A percentile compares a stretch with the other conserved stretches of the same genome.
These are phyloP conservation scores for Neopipo cinnamomea DNA, from an alignment of 2,113 vertebrate species.

Conservation along the genomic window DNA sequence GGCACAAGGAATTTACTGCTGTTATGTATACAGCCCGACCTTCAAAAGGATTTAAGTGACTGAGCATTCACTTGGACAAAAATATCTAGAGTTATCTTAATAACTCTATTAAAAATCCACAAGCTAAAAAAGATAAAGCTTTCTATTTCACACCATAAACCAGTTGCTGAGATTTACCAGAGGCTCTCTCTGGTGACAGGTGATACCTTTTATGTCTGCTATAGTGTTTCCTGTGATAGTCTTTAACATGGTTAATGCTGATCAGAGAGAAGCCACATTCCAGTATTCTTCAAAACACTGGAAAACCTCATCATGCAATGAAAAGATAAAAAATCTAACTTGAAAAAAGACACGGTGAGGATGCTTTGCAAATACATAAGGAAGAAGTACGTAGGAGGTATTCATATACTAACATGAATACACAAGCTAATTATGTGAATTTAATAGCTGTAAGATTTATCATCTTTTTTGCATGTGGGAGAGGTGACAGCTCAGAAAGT, in stretches of 20 bases:
- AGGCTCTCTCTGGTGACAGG: not conserved
- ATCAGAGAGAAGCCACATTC: not conserved
- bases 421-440: not conserved
- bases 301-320: not conserved
- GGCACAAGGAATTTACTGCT: not conserved
- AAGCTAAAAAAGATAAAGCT: not conserved
- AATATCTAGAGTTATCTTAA: not conserved
- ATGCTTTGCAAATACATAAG: not conserved
- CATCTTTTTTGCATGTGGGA: not conserved
- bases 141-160: not conserved
- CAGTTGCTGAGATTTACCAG: not conserved
- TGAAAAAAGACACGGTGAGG: not conserved
- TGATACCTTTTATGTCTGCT: not conserved
- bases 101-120: not conserved
- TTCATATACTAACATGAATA: not conserved
- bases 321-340: not conserved
- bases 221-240: not conserved
- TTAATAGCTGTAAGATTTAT: not conserved
- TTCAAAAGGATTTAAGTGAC: conserved; percentile 3
- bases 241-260: not conserved
- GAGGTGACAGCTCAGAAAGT: not conserved
- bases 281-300: not conserved
- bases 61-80: conserved; percentile 2
- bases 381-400: not conserved
- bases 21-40: not conserved